Evolutionary conservation across 2,113 vertebrate genomes (phyloP).

Genomic region (Platichthys flesus): DNA sequence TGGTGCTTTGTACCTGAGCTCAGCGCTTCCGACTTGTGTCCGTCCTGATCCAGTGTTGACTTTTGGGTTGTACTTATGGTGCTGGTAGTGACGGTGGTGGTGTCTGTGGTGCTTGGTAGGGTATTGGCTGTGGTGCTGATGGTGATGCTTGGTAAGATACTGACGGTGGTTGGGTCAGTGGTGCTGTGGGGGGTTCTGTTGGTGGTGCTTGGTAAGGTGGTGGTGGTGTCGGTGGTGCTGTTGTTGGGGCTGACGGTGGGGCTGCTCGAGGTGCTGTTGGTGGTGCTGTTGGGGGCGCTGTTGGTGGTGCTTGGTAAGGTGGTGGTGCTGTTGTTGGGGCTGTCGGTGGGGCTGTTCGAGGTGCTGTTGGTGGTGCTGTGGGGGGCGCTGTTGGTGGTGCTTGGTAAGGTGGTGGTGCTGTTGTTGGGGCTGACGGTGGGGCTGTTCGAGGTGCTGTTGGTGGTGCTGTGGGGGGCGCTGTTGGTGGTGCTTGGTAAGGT

Average conservation of each 20-base stretch:
- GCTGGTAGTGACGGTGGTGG: background rate
- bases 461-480: background rate
- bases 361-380: background rate
- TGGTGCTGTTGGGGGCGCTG: no score
- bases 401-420: background rate
- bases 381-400: background rate
- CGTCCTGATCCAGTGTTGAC: background rate
- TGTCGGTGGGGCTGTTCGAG: no score
- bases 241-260: accelerated
- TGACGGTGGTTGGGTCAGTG: accelerated
- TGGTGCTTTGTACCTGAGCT: slow-evolving; percentile 66
- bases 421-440: accelerated
- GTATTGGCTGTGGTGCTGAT: background rate
- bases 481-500: background rate
- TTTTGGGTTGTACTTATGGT: background rate
- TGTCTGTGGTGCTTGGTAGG: accelerated
- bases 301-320: background rate
- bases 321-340: background rate
- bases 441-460: background rate
- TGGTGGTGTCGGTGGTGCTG: background rate
- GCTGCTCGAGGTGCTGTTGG: background rate
- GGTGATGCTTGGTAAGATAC: accelerated
- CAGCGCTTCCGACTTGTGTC: slow-evolving; percentile 23
- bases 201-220: accelerated
- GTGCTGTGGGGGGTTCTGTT: background rate